Percentiles rank a stretch among this genome's conserved stretches.
Evolutionary conservation across 2,888 invertebrate genomes (phyloP).

Genomic region (Poecilobothrus nobilitatus): DNA sequence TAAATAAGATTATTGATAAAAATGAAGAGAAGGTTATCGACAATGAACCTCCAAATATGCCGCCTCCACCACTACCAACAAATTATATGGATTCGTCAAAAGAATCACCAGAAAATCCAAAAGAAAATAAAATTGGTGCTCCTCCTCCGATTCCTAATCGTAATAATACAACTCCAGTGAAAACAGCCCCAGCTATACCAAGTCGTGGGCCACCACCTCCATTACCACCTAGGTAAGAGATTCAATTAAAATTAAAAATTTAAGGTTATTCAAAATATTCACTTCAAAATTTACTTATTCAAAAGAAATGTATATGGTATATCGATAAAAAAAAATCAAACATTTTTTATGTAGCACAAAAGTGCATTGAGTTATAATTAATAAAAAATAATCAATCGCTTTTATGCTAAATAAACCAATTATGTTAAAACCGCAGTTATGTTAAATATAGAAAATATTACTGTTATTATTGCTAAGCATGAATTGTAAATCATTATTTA

Average conservation of each 20-base stretch:
- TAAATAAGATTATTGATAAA: neutral
- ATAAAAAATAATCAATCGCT: neutral
- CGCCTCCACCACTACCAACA: constrained; percentile 54
- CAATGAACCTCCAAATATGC: constrained; percentile 40
- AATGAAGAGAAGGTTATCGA: neutral
- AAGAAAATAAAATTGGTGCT: constrained; percentile 45
- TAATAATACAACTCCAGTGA: constrained; percentile 30
- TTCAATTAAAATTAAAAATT: constrained; percentile 32
- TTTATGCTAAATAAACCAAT: neutral
- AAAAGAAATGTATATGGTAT: neutral
- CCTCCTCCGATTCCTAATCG: constrained; percentile 51
- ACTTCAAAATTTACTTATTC: too few species aligned
- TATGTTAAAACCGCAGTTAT: neutral
- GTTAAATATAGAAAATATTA: neutral
- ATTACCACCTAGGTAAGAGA: constrained; percentile 35
- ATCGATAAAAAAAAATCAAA: neutral
- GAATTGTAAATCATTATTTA: neutral
- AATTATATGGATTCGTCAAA: constrained; percentile 21
- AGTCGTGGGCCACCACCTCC: constrained; percentile 42
- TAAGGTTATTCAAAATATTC: neutral
- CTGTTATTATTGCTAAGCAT: constrained; percentile 1
- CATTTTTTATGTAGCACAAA: neutral
- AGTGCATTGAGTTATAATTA: neutral
- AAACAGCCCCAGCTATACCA: constrained; percentile 40
- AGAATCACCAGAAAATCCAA: constrained; percentile 26